Evolutionary conservation across 2,888 invertebrate species (phyloP).

Genomic region (Tachystola acroxantha): DNA sequence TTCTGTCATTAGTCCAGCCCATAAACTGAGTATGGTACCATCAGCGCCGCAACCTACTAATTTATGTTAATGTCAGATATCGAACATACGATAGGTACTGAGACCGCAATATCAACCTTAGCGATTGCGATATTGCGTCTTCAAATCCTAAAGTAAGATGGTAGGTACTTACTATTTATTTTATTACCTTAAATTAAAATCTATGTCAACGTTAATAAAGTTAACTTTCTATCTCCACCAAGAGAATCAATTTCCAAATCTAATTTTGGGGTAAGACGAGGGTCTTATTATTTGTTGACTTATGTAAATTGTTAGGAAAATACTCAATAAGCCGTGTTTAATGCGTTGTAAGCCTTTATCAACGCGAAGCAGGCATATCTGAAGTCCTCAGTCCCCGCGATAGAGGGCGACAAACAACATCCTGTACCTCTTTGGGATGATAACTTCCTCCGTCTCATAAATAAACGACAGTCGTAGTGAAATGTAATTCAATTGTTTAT

Average conservation of each 20-base stretch:
- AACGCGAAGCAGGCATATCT: slow-evolving; percentile 47
- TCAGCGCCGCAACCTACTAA: no score
- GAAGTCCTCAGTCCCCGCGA: slow-evolving; percentile 13
- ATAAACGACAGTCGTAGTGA: slow-evolving; percentile 24
- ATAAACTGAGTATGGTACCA: no score
- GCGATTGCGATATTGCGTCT: no score
- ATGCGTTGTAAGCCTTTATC: slow-evolving; percentile 61
- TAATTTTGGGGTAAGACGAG: slow-evolving; percentile 32
- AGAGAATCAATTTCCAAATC: slow-evolving; percentile 30
- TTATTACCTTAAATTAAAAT: background rate
- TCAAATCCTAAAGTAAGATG: no score
- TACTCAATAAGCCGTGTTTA: slow-evolving; percentile 58
- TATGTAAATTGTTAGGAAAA: slow-evolving; percentile 55
- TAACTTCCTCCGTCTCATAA: slow-evolving; percentile 18
- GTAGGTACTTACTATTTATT: no score
- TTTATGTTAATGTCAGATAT: no score
- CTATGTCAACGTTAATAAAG: background rate
- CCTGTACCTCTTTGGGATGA: slow-evolving; percentile 18
- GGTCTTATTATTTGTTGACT: slow-evolving; percentile 48
- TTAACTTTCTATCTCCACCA: slow-evolving; percentile 9
- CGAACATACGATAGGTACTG: no score
- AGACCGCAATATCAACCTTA: no score
- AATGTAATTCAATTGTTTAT: slow-evolving; percentile 19
- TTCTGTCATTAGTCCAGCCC: no score
- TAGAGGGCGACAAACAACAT: slow-evolving; percentile 19